Conservation (phyloP, 2,797 vertebrate genomes). For the Pitangus sulphuratus region DNA sequence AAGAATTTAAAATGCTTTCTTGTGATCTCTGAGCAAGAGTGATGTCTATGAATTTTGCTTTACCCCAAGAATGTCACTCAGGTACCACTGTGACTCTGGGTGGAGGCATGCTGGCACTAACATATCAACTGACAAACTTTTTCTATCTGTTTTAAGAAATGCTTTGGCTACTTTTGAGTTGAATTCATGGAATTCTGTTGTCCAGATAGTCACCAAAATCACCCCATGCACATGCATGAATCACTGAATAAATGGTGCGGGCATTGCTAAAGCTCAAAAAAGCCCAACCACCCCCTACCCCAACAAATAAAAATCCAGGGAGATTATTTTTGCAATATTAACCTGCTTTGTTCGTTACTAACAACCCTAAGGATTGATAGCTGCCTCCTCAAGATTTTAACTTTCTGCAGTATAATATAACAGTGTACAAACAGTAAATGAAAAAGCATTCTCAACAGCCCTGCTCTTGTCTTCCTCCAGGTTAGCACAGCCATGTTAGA, state of each 20-base stretch:
- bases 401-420: not conserved
- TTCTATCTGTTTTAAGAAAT: not conserved
- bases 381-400: not conserved
- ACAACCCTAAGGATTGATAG: not conserved
- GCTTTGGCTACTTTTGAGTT: not conserved
- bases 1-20: not conserved
- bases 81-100: not conserved
- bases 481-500: constrained; percentile 64
- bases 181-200: not conserved
- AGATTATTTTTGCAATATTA: not conserved
- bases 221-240: not conserved
- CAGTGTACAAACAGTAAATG: not conserved
- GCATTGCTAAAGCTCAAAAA: not conserved
- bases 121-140: not conserved
- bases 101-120: not conserved
- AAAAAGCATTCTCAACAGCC: constrained; percentile 26
- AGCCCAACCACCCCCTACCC: too few relatives aligned
- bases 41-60: not conserved
- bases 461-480: not conserved
- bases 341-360: not conserved
- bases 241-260: not conserved
- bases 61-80: not conserved
- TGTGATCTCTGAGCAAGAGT: not conserved
- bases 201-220: not conserved
- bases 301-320: not conserved